These are phyloP conservation scores for Apogon talboti DNA, from an alignment of 2,797 vertebrate genomes.

Conservation along the genomic window DNA sequence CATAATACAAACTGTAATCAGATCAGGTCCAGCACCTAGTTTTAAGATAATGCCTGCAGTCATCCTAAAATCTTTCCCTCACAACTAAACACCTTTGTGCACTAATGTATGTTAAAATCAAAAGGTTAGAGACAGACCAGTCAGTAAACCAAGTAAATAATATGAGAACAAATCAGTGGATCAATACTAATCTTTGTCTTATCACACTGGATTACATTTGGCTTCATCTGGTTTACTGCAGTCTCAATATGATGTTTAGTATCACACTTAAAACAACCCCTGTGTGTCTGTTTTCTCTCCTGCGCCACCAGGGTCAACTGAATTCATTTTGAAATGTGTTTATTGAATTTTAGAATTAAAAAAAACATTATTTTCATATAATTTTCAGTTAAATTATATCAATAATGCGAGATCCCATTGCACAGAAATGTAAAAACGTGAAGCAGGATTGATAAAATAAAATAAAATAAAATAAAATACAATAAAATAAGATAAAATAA, in stretches of 20 bases:
- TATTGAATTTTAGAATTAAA: background rate
- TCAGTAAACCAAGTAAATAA: conserved; percentile 5
- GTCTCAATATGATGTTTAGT: too few species aligned
- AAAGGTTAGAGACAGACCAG: background rate
- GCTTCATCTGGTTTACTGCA: background rate
- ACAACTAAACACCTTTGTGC: conserved; percentile 9
- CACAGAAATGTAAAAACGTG: background rate
- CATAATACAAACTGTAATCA: conserved; percentile 57
- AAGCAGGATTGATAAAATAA: background rate
- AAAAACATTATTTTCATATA: background rate
- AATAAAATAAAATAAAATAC: background rate
- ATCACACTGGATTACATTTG: background rate
- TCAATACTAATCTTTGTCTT: conserved; percentile 2
- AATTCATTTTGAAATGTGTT: background rate
- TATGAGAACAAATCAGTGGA: conserved; percentile 6
- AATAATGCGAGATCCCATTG: background rate
- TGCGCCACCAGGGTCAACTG: too few species aligned
- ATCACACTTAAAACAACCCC: background rate
- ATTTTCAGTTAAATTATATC: background rate
- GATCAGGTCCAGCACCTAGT: conserved; percentile 55
- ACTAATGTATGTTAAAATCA: conserved; percentile 12
- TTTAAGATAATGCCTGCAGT: conserved; percentile 50
- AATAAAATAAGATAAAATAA: background rate
- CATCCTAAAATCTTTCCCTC: conserved; percentile 28
- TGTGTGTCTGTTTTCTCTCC: background rate